phyloP scores from a whole-genome alignment of 1,140 invertebrate genomes.

The Drosophila bifasciata region DNA sequence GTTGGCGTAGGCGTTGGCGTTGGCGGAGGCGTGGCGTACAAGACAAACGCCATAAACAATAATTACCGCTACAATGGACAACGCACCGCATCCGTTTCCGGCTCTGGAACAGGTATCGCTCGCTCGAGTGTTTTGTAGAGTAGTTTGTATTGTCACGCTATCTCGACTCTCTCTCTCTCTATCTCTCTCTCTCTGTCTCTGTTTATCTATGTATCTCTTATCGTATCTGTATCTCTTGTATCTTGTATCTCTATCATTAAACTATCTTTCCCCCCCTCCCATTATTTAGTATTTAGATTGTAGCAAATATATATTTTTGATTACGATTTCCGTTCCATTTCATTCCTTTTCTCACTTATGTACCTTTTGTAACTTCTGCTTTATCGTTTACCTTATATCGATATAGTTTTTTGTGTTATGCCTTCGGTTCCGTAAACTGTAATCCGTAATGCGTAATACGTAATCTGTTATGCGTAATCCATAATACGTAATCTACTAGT shows the following conservation, averaged over 20 bases:
- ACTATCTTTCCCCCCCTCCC: no score
- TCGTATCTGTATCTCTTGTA: slow-evolving; percentile 7
- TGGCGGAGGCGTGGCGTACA: slow-evolving; percentile 66
- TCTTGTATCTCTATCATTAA: slow-evolving; percentile 8
- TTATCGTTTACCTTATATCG: no score
- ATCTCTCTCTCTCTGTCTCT: neutral
- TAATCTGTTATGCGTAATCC: no score
- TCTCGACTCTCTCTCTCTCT: slow-evolving; percentile 4
- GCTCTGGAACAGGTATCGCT: slow-evolving; percentile 82
- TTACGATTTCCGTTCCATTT: no score
- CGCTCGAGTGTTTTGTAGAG: slow-evolving; percentile 62
- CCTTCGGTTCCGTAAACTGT: no score
- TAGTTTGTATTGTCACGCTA: slow-evolving; percentile 30
- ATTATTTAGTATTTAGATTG: no score
- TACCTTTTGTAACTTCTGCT: no score
- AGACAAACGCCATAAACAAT: slow-evolving; percentile 83
- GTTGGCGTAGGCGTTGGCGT: slow-evolving; percentile 33
- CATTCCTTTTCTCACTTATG: no score
- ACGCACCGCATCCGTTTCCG: slow-evolving; percentile 64
- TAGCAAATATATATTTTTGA: no score
- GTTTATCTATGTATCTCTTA: slow-evolving; percentile 15
- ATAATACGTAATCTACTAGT: no score
- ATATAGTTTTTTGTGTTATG: no score
- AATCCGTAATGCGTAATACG: no score
- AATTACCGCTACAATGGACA: slow-evolving; percentile 84